Evolutionary conservation across 2,888 invertebrate species (phyloP).

Genomic region (Nephrotoma flavescens): DNA sequence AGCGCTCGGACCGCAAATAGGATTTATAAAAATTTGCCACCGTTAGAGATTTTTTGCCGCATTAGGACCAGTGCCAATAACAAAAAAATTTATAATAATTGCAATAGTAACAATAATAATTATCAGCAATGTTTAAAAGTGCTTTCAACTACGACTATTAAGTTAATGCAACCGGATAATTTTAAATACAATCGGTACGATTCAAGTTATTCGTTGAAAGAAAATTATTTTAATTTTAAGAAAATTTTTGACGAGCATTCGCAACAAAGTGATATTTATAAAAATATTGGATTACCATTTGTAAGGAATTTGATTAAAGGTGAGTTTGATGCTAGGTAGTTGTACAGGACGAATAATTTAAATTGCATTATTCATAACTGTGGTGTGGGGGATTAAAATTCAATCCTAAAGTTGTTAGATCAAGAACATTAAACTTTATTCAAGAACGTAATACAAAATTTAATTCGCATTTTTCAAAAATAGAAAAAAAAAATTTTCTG

Average conservation of each 20-base stretch:
- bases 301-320: background rate
- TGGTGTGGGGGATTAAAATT: too few species aligned
- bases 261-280: background rate
- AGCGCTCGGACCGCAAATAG: background rate
- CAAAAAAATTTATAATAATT: background rate
- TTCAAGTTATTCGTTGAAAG: background rate
- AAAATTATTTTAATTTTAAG: conserved; percentile 1
- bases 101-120: background rate
- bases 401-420: too few species aligned
- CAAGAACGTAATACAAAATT: too few species aligned
- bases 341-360: too few species aligned
- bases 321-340: background rate
- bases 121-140: background rate
- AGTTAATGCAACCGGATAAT: background rate
- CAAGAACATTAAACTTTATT: too few species aligned
- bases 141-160: background rate
- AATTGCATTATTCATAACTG: too few species aligned
- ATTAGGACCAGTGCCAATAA: background rate
- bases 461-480: too few species aligned
- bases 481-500: too few species aligned
- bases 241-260: background rate
- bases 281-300: background rate
- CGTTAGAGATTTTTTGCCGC: background rate
- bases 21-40: background rate
- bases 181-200: background rate